Conservation (phyloP, 2,113 vertebrate genomes). For the Alaudala cheleensis region DNA sequence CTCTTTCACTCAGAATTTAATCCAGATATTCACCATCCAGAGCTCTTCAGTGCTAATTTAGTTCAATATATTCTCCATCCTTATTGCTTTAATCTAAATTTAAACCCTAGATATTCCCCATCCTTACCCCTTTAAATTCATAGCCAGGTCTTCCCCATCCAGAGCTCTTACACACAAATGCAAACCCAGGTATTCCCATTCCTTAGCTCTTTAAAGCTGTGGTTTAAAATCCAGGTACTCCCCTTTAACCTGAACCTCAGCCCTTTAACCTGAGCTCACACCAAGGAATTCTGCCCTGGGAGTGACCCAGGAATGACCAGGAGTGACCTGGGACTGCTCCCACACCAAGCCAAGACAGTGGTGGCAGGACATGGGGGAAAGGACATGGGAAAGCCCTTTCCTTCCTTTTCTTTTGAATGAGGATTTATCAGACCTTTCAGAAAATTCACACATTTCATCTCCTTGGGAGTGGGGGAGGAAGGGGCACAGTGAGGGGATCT, state of each 20-base stretch:
- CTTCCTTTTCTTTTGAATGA: background rate
- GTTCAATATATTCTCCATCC: background rate
- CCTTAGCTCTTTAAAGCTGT: background rate
- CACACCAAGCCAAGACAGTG: fast-evolving
- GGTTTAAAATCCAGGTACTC: background rate
- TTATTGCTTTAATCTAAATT: background rate
- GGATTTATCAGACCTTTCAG: background rate
- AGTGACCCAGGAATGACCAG: background rate
- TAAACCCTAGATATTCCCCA: background rate
- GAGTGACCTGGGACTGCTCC: background rate
- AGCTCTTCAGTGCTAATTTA: background rate
- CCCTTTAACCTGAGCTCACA: background rate
- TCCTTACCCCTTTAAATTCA: background rate
- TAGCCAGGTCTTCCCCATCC: background rate
- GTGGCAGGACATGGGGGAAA: too few relatives aligned
- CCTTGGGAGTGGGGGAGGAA: background rate
- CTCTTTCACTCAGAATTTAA: background rate
- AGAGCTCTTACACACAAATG: background rate
- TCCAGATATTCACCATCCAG: background rate
- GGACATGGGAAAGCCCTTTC: background rate
- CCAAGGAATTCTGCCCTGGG: background rate
- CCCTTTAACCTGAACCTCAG: background rate
- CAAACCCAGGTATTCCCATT: background rate
- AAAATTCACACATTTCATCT: background rate
- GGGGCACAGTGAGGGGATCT: background rate